Conservation (phyloP, 1,140 invertebrate species). For the Octopus sinensis region DNA sequence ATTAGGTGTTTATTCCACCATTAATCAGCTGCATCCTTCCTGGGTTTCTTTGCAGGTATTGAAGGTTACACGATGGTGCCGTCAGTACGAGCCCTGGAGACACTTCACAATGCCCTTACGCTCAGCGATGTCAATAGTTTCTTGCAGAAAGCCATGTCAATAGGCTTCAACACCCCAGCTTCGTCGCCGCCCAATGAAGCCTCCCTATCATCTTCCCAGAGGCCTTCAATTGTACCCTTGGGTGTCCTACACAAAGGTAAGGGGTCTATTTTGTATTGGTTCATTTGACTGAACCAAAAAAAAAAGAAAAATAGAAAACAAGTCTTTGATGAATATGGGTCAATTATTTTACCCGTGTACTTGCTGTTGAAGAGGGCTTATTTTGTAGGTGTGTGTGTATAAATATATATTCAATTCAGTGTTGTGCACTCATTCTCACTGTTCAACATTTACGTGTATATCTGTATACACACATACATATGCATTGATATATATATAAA, state of each 20-base stretch:
- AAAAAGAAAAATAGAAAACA: neutral
- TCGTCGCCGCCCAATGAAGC: constrained; percentile 31
- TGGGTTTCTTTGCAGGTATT: constrained; percentile 38
- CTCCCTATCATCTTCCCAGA: constrained; percentile 7
- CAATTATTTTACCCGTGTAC: neutral
- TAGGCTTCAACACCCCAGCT: constrained; percentile 40
- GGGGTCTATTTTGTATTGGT: neutral
- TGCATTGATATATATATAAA: no score
- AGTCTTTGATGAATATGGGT: neutral
- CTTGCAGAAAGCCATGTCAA: constrained; percentile 59
- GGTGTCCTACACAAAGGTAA: constrained; percentile 6
- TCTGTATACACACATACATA: no score
- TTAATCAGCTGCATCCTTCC: neutral
- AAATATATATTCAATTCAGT: no score
- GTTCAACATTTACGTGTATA: no score
- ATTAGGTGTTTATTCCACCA: neutral
- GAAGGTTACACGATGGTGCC: constrained; percentile 69
- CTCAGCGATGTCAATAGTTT: constrained; percentile 84
- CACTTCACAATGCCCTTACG: constrained; percentile 90
- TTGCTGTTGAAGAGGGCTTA: neutral
- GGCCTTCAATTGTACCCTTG: neutral
- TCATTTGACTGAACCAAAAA: neutral
- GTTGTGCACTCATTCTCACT: no score
- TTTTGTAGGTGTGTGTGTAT: no score
- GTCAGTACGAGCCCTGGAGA: constrained; percentile 88